A percentile compares a stretch with the other conserved stretches of the same genome.
Conservation (phyloP, 1,140 invertebrate genomes). For the Drosophila paulistorum region DNA sequence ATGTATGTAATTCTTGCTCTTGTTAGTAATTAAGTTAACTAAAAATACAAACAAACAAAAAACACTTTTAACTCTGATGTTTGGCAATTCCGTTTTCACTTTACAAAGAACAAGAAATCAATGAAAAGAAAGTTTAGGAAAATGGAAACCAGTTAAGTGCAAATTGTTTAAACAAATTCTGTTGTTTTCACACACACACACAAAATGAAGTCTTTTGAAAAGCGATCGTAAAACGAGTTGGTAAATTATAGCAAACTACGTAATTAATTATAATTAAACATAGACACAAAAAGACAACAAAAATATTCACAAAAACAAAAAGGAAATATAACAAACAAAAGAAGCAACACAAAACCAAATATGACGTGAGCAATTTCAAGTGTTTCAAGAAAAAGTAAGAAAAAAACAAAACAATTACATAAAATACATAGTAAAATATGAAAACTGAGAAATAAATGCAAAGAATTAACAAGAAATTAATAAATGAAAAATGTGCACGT, state of each 20-base stretch:
- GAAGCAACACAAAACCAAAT: constrained; percentile 32
- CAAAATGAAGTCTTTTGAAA: constrained; percentile 57
- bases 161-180: constrained; percentile 36
- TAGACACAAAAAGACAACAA: constrained; percentile 48
- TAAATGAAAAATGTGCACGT: constrained; percentile 35
- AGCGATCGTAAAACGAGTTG: constrained; percentile 67
- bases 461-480: constrained; percentile 12
- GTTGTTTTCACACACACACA: too few species aligned
- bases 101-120: not conserved
- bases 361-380: constrained; percentile 79
- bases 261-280: constrained; percentile 66
- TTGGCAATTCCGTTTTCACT: constrained; percentile 19
- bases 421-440: constrained; percentile 13
- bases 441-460: constrained; percentile 1
- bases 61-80: constrained; percentile 27
- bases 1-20: constrained; percentile 76
- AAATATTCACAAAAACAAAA: constrained; percentile 30
- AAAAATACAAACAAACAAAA: constrained; percentile 18
- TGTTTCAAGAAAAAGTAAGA: constrained; percentile 69
- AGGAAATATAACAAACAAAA: constrained; percentile 29
- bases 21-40: constrained; percentile 73
- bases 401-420: constrained; percentile 18
- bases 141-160: constrained; percentile 5
- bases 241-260: constrained; percentile 72
- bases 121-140: constrained; percentile 8